Base-by-base conservation (phyloP, 2,113 vertebrate species). In the Illadopsis cleaveri region DNA sequence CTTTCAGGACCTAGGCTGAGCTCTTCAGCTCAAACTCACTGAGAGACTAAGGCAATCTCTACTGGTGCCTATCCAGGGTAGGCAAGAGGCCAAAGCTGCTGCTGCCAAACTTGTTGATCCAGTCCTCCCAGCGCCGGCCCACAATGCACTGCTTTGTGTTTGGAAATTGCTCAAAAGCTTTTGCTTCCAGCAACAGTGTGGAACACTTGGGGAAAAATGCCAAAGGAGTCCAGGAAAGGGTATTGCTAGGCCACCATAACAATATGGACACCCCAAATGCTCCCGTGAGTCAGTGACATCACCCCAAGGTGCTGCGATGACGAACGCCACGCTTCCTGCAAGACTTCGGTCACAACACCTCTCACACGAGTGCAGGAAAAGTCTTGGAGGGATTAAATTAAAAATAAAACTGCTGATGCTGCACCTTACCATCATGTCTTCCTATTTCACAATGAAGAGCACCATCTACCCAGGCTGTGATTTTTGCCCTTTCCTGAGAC, bases 21-120 rank as follows among this genome's bases (percentile, higher is more conserved):
- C 82, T 79, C 92, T 68, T 82, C 64, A 40, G 87, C 65, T 73
- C 72, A 48, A 57, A 87, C 84, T 77, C 5, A 15, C 69, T 61
- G 18, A 0, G 66, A 90, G 68, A 64, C 78, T 64, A 15, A 8
- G 3, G 84, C 84, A 90, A 66, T 89, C 88, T 84, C 94, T 27
- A 66, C 82, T 79, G 82, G 62, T 96, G 89, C 94, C 92, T 94
- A 51, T 80, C 83, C 95, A 84, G 84, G 71, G 92, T 82, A 84
- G 96, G 96, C 96, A 96, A 65, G 88, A 62, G 92, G 96, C 94
- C 96, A 97, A 85, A 80, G 91, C 72, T 58, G 16, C 80, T 76
- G 86, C 86, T 93, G 95, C 96, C 84, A 91, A 96, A 97, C 97
- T 92, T 56, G 95, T 97, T 89, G 82, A 90, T 89, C 96, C 94